Base-by-base conservation (phyloP, 2,888 invertebrate genomes). In the Orchestes rusci region DNA sequence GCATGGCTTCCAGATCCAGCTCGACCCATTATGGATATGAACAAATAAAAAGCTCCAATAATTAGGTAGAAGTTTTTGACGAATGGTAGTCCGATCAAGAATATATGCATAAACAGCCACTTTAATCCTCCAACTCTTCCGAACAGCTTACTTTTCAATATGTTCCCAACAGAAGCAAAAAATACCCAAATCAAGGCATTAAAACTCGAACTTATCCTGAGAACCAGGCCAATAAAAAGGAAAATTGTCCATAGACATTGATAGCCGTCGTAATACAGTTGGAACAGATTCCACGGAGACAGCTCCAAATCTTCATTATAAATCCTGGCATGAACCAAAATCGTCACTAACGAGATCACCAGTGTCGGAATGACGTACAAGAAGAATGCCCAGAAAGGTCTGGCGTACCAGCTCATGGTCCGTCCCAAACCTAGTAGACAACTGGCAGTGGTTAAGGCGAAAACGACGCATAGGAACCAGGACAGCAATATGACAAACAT, bases 21-120 rank as follows among this genome's bases (percentile, higher is more conserved):
- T 57, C 89, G 75, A 2, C 88, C 91, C 82, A 82, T 80, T 54
- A 91, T 75, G 4, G 92, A 91, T 56, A 88, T 79, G 60, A 89
- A 80, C 64, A 87, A 74, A 61, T 77, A 75, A 47, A 85, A 71
- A 53, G 81, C 76, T 56, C 79, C 80, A 60, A 84, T 73, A 55
- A 79, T 70, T 60, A 84, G 71, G 68, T 88, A 88, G 57, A 80
- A 75, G 37, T 77, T 74, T 66, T 82, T 79, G 50, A 82, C 71
- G 54, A 76, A 75, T 17, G 85, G 84, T 55, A 82, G 56, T 30
- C 73, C 68, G 53, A 78, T 64, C 39, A 74, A 68, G 32, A 64
- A 61, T 53, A 79, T 65, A 58, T 77, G 76, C 39, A 76, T 65
- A 43, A 72, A 59, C 50, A 77, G 59, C 74, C 76, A 74, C 62